These are phyloP conservation scores for Microplitis manilae DNA, from an alignment of 2,888 invertebrate species.

Conservation along the genomic window DNA sequence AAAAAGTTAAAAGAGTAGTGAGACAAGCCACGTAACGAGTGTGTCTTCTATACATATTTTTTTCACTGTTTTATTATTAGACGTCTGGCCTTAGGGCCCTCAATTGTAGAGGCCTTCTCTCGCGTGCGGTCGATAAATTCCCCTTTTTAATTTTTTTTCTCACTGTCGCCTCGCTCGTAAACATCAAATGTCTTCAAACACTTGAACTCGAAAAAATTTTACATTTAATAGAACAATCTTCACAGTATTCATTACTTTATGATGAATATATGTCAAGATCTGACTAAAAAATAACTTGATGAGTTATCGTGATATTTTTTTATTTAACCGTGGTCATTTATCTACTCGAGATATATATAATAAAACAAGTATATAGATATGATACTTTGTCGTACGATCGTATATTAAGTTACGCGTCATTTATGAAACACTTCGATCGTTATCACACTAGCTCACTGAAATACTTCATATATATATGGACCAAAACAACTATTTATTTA, in stretches of 20 bases:
- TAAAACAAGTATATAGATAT: not conserved
- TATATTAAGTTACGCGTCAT: constrained; percentile 50
- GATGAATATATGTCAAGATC: too few relatives aligned
- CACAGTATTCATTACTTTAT: not conserved
- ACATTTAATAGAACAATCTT: constrained; percentile 14
- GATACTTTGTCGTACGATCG: constrained; percentile 17
- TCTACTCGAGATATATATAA: constrained; percentile 37
- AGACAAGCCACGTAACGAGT: constrained; percentile 34
- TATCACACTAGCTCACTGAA: constrained; percentile 49
- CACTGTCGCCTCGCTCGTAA: constrained; percentile 33
- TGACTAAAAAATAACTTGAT: constrained; percentile 20
- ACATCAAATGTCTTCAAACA: constrained; percentile 39
- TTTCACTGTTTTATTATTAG: constrained; percentile 38
- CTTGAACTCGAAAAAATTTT: constrained; percentile 11
- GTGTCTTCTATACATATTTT: constrained; percentile 28
- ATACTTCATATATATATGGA: constrained; percentile 41
- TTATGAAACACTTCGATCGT: constrained; percentile 57
- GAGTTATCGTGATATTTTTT: constrained; percentile 36
- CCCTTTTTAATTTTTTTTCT: constrained; percentile 19
- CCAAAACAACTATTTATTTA: constrained; percentile 11
- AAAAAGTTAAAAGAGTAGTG: constrained; percentile 32
- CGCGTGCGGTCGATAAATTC: constrained; percentile 43
- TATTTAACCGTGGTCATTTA: constrained; percentile 39
- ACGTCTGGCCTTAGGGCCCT: constrained; percentile 40
- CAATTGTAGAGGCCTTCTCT: constrained; percentile 30